A percentile compares a stretch with the other conserved stretches of the same genome.
Evolutionary conservation across 2,888 invertebrate genomes (phyloP).

Genomic region (Amphipoea lucens): DNA sequence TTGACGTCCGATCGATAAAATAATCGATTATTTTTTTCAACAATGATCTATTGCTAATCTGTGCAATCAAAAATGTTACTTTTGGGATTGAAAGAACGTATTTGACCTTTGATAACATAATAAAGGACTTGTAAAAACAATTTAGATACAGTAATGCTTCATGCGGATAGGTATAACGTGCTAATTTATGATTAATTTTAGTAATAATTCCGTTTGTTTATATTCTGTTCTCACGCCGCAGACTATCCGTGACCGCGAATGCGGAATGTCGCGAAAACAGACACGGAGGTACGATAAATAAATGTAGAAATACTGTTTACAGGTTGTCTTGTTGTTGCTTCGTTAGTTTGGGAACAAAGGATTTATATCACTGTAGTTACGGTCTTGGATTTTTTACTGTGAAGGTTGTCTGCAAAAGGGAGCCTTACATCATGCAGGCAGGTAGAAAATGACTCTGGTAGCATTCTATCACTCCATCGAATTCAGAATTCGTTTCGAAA

Average conservation of each 20-base stretch:
- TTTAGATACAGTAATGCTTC: constrained; percentile 7
- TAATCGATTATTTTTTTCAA: constrained; percentile 40
- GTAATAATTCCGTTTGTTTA: constrained; percentile 22
- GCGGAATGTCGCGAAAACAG: constrained; percentile 41
- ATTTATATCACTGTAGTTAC: not conserved
- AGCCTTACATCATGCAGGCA: no score
- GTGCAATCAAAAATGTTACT: not conserved
- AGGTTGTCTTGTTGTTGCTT: not conserved
- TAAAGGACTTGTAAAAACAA: constrained; percentile 23
- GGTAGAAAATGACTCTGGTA: not conserved
- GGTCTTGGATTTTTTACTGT: not conserved
- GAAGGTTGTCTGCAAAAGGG: no score
- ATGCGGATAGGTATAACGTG: constrained; percentile 33
- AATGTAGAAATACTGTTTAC: constrained; percentile 17
- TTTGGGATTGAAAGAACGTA: constrained; percentile 4
- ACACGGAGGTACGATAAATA: constrained; percentile 22
- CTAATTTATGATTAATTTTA: constrained; percentile 27
- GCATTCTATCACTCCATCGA: no score
- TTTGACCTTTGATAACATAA: constrained; percentile 34
- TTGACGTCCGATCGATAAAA: constrained; percentile 39
- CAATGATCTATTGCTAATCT: constrained; percentile 42
- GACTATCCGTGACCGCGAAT: constrained; percentile 45
- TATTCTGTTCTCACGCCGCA: constrained; percentile 42
- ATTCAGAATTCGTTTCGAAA: no score
- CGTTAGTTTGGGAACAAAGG: not conserved